Conservation (phyloP, 1,140 invertebrate species). For the Frieseomelitta varia region DNA sequence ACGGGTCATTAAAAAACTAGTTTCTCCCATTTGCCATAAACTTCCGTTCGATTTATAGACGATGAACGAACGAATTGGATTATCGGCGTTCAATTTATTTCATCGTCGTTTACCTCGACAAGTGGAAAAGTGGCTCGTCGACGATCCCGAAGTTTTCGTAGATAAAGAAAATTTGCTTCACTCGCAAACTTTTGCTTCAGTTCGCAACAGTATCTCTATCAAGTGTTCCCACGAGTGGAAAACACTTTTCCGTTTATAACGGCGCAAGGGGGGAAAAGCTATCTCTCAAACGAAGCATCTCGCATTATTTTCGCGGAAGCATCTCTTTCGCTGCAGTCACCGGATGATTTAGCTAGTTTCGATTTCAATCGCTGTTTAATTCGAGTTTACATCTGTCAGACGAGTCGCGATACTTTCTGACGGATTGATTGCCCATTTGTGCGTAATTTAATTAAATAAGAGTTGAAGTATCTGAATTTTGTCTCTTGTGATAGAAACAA, state of each 20-base stretch:
- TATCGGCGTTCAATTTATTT: conserved; percentile 48
- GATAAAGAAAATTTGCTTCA: conserved; percentile 44
- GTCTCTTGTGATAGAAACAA: not conserved
- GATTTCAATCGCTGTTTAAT: not conserved
- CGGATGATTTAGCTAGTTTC: not conserved
- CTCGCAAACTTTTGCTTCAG: conserved; percentile 23
- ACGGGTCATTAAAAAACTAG: not conserved
- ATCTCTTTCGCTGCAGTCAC: too few relatives aligned
- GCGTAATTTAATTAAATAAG: too few relatives aligned
- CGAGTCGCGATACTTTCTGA: not conserved
- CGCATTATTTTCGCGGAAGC: not conserved
- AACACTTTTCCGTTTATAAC: not conserved
- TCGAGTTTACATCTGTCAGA: not conserved
- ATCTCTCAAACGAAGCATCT: not conserved
- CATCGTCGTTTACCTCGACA: conserved; percentile 48
- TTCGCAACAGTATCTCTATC: conserved; percentile 6
- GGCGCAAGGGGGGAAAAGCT: not conserved
- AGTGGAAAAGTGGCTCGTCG: conserved; percentile 47
- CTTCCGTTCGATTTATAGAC: conserved; percentile 13
- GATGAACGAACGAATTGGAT: conserved; percentile 13
- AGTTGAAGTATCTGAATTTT: not conserved
- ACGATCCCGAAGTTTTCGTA: conserved; percentile 32
- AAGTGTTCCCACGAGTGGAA: not conserved
- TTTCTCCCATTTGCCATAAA: conserved; percentile 5
- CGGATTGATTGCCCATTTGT: not conserved